phyloP scores from a whole-genome alignment of 2,113 vertebrate species.

The Gymnogyps californianus region DNA sequence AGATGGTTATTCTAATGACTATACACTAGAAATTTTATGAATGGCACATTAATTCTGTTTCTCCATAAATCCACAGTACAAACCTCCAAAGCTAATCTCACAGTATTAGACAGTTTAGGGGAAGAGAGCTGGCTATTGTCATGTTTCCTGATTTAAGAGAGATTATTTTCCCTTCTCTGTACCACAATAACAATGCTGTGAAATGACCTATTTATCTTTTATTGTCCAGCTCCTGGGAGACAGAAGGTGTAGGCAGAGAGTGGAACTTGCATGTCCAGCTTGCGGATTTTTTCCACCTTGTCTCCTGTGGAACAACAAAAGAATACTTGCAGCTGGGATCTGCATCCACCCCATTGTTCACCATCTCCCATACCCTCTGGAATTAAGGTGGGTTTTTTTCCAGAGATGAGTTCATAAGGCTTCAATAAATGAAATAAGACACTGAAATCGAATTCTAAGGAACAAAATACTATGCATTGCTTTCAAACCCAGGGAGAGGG shows the following conservation, averaged over 20 bases:
- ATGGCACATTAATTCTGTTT: slow-evolving; percentile 28
- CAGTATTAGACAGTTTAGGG: background rate
- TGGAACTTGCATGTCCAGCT: background rate
- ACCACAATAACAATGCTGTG: background rate
- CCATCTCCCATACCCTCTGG: background rate
- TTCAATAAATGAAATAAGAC: background rate
- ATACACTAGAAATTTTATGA: background rate
- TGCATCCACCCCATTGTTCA: background rate
- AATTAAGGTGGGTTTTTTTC: background rate
- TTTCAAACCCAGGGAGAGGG: background rate
- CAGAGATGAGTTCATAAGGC: background rate
- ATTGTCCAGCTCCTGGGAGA: background rate
- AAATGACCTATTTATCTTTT: slow-evolving; percentile 19
- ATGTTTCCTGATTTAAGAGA: background rate
- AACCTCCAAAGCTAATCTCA: background rate
- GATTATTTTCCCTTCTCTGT: background rate
- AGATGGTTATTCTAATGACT: background rate
- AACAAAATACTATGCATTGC: background rate
- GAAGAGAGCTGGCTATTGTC: background rate
- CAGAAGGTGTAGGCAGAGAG: background rate
- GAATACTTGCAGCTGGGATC: background rate
- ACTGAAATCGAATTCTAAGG: background rate
- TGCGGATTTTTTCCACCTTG: background rate
- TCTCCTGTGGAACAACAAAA: background rate
- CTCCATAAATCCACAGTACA: slow-evolving; percentile 11